Evolutionary conservation across 2,888 invertebrate species (phyloP).

Genomic region (Caenorhabditis parvicauda): DNA sequence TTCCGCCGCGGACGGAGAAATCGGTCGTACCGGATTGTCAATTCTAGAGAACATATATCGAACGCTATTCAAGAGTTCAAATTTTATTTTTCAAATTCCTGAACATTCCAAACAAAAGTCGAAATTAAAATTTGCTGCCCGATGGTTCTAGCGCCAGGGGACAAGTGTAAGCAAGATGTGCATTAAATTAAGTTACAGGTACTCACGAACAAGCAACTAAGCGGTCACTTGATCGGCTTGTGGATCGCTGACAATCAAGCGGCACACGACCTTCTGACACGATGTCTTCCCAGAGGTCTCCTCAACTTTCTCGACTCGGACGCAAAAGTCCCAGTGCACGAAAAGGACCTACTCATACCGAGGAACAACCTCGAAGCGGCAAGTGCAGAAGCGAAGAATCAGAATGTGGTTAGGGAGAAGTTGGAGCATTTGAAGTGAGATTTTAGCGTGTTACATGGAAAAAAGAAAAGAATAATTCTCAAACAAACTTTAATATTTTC

Average conservation of each 20-base stretch:
- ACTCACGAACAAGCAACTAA: slow-evolving; percentile 74
- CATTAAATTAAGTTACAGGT: slow-evolving; percentile 71
- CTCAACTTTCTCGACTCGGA: slow-evolving; percentile 83
- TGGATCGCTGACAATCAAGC: slow-evolving; percentile 85
- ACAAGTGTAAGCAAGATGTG: too few relatives aligned
- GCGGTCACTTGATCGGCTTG: slow-evolving; percentile 86
- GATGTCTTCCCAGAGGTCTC: slow-evolving; percentile 79
- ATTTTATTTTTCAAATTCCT: too few relatives aligned
- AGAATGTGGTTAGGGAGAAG: slow-evolving; percentile 34
- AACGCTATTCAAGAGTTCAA: too few relatives aligned
- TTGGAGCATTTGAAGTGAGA: slow-evolving; percentile 19
- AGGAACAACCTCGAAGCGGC: slow-evolving; percentile 94
- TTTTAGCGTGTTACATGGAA: neutral
- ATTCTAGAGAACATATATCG: too few relatives aligned
- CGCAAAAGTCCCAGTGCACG: slow-evolving; percentile 76
- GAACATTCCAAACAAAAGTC: too few relatives aligned
- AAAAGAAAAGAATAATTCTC: too few relatives aligned
- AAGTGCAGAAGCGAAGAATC: slow-evolving; percentile 42
- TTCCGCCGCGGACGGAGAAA: too few relatives aligned
- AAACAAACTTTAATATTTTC: too few relatives aligned
- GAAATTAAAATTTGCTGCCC: too few relatives aligned
- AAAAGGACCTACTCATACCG: slow-evolving; percentile 67
- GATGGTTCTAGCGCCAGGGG: too few relatives aligned
- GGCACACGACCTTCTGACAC: slow-evolving; percentile 52
- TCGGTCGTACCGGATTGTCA: too few relatives aligned